These are phyloP conservation scores for Mus spretus DNA, from an alignment of 2,797 vertebrate genomes.

Conservation along the genomic window DNA sequence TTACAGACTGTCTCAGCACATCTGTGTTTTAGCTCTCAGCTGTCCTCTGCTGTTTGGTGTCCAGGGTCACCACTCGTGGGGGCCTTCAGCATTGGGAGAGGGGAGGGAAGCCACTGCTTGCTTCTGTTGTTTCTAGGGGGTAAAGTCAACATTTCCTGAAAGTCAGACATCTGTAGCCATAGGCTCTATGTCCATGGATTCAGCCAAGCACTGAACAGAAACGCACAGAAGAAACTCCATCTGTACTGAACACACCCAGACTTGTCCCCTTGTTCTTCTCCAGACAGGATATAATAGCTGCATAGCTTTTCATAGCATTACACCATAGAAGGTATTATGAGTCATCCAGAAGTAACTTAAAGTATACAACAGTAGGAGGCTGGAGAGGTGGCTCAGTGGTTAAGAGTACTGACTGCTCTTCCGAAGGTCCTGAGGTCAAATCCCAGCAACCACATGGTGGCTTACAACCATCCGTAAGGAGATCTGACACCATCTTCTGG, in stretches of 20 bases:
- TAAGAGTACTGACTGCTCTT: too few relatives aligned
- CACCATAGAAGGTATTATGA: background rate
- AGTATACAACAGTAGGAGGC: too few relatives aligned
- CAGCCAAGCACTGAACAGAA: background rate
- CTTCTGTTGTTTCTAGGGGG: background rate
- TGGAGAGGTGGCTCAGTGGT: too few relatives aligned
- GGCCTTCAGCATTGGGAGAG: background rate
- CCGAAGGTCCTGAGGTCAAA: too few relatives aligned
- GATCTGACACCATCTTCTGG: too few relatives aligned
- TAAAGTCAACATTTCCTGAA: background rate
- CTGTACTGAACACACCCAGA: background rate
- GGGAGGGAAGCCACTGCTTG: background rate
- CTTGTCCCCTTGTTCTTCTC: background rate
- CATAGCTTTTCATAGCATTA: background rate
- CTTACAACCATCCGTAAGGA: too few relatives aligned
- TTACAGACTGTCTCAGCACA: background rate
- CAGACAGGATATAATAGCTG: too few relatives aligned
- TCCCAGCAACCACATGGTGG: too few relatives aligned
- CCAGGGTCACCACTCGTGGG: background rate
- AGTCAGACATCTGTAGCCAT: background rate
- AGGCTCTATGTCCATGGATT: background rate
- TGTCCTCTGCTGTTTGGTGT: background rate
- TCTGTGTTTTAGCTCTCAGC: background rate
- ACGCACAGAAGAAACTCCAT: too few relatives aligned
- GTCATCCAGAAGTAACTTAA: background rate